A percentile compares a stretch with the other conserved stretches of the same genome.
Conservation (phyloP, 1,140 invertebrate species). For the Yoshiicerus persimilis region DNA sequence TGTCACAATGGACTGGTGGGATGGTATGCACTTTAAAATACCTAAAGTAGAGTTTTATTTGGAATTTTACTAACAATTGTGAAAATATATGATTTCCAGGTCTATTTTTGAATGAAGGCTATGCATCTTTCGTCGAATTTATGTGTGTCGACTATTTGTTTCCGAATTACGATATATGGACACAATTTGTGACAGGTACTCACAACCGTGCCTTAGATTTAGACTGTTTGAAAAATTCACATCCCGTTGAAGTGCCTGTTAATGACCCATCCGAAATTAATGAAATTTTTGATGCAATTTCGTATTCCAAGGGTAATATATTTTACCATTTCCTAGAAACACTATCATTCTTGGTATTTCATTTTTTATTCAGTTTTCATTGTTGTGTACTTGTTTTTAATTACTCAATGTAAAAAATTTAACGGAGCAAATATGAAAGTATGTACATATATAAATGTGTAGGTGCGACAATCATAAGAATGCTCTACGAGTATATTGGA, state of each 20-base stretch:
- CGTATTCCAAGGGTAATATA: slow-evolving; percentile 88
- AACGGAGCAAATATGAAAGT: too few species aligned
- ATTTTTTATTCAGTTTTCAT: too few species aligned
- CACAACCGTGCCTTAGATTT: slow-evolving; percentile 78
- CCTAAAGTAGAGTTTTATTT: too few species aligned
- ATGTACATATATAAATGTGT: too few species aligned
- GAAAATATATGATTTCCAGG: neutral
- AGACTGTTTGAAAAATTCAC: slow-evolving; percentile 84
- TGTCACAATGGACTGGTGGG: slow-evolving; percentile 61
- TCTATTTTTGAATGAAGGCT: slow-evolving; percentile 60
- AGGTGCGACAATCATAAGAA: slow-evolving; percentile 85
- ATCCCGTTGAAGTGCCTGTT: slow-evolving; percentile 84
- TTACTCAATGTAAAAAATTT: too few species aligned
- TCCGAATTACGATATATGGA: slow-evolving; percentile 64
- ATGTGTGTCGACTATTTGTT: slow-evolving; percentile 52
- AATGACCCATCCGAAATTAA: slow-evolving; percentile 87
- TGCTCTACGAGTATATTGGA: slow-evolving; percentile 93
- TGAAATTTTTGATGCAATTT: slow-evolving; percentile 93
- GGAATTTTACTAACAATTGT: too few species aligned
- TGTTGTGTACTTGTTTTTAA: too few species aligned
- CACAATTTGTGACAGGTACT: slow-evolving; percentile 67
- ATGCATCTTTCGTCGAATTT: slow-evolving; percentile 56
- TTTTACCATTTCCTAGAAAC: neutral
- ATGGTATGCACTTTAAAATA: too few species aligned
- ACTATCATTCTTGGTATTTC: too few species aligned